Conservation (phyloP, 2,888 invertebrate genomes). For the Scaptomyza tumidula region DNA sequence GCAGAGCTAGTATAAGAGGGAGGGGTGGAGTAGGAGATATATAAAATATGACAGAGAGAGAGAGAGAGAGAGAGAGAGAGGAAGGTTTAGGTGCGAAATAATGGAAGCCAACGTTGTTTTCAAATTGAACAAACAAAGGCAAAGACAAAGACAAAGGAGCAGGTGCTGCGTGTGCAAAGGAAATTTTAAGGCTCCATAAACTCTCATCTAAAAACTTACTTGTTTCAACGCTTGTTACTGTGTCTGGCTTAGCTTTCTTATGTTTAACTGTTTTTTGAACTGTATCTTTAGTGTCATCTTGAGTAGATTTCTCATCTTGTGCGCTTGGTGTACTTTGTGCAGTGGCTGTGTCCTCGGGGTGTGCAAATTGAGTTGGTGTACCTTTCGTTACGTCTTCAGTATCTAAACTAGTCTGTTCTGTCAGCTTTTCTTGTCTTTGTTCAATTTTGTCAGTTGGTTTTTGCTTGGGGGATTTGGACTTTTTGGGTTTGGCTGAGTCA, state of each 20-base stretch:
- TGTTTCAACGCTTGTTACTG: slow-evolving; percentile 79
- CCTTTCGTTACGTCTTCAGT: slow-evolving; percentile 62
- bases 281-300: slow-evolving; percentile 83
- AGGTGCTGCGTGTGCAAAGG: slow-evolving; percentile 59
- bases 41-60: slow-evolving; percentile 34
- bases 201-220: slow-evolving; percentile 83
- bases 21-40: slow-evolving; percentile 13
- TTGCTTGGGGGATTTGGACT: slow-evolving; percentile 39
- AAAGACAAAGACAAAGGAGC: slow-evolving; percentile 60
- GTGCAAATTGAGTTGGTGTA: slow-evolving; percentile 71
- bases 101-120: slow-evolving; percentile 59
- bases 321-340: slow-evolving; percentile 84
- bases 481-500: slow-evolving; percentile 53
- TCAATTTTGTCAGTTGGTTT: slow-evolving; percentile 70
- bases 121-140: slow-evolving; percentile 58
- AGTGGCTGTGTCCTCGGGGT: slow-evolving; percentile 82
- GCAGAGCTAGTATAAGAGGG: slow-evolving; percentile 17
- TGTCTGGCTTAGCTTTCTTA: slow-evolving; percentile 82
- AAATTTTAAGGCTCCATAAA: slow-evolving; percentile 57
- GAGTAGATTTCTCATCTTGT: slow-evolving; percentile 82
- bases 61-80: slow-evolving; percentile 39
- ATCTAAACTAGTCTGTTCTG: slow-evolving; percentile 65
- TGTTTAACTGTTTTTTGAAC: slow-evolving; percentile 84
- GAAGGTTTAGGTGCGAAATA: slow-evolving; percentile 46
- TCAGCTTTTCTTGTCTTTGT: slow-evolving; percentile 63